phyloP scores from a whole-genome alignment of 1,140 invertebrate species.

The Caerostris extrusa region DNA sequence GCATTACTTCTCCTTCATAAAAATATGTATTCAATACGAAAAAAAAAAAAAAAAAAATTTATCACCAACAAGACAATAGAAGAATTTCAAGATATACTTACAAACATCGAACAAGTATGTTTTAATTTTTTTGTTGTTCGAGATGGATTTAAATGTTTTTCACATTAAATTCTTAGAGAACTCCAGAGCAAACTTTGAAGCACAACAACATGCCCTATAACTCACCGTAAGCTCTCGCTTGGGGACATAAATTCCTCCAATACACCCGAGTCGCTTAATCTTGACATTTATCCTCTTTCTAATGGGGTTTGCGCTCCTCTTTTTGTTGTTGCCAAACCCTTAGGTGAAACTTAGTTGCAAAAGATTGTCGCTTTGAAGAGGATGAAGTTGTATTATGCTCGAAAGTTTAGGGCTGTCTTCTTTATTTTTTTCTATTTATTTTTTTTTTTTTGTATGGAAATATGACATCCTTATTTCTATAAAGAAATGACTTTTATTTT shows the following conservation, averaged over 20 bases:
- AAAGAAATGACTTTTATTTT: no score
- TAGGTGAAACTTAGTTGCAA: not conserved
- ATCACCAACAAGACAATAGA: no score
- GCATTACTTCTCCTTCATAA: no score
- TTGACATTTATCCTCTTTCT: slow-evolving; percentile 14
- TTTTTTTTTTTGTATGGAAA: no score
- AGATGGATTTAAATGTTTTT: not conserved
- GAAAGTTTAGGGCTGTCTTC: not conserved
- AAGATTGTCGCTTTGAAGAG: not conserved
- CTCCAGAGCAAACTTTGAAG: not conserved
- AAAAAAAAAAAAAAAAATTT: no score
- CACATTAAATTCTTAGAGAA: not conserved
- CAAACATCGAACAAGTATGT: no score
- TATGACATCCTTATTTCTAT: no score
- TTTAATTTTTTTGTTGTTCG: not conserved
- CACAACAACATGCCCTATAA: not conserved
- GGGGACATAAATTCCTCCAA: not conserved
- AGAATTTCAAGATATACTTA: no score
- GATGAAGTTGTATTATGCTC: not conserved
- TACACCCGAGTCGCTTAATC: not conserved
- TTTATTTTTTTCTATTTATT: no score
- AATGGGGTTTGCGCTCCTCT: not conserved
- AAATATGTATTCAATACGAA: no score
- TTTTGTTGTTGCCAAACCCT: not conserved
- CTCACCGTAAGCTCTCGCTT: not conserved